These are phyloP conservation scores for Strigamia maritima DNA, from an alignment of 2,888 invertebrate species.

Conservation along the genomic window DNA sequence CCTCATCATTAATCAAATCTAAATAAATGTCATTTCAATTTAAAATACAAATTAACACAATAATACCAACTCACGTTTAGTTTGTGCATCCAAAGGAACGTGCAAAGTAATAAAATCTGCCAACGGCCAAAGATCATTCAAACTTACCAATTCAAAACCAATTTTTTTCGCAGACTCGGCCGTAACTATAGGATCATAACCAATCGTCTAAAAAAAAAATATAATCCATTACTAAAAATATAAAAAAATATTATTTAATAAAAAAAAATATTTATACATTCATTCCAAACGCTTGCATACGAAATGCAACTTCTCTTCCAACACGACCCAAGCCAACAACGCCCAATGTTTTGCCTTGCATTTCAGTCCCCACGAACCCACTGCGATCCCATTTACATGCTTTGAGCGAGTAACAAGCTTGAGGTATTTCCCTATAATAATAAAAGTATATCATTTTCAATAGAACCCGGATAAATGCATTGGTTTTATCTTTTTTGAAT, in stretches of 20 bases:
- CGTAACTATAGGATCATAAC: constrained; percentile 88
- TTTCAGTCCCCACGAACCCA: constrained; percentile 76
- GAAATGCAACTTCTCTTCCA: constrained; percentile 84
- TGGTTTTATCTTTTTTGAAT: no score
- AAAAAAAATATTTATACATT: constrained; percentile 59
- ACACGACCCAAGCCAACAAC: constrained; percentile 93
- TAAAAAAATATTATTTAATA: background rate
- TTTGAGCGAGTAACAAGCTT: constrained; percentile 78
- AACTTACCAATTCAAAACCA: constrained; percentile 71
- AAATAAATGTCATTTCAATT: constrained; percentile 39
- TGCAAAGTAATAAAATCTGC: constrained; percentile 97
- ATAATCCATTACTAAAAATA: no score
- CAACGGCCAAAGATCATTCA: constrained; percentile 84
- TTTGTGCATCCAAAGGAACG: constrained; percentile 89
- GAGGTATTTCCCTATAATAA: constrained; percentile 67
- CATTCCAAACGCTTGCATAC: constrained; percentile 97
- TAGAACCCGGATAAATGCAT: no score
- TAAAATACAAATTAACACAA: background rate
- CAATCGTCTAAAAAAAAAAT: background rate
- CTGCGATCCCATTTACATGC: constrained; percentile 92
- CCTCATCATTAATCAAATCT: constrained; percentile 27
- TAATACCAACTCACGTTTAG: constrained; percentile 65
- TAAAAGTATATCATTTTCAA: no score
- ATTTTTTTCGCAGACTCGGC: constrained; percentile 72
- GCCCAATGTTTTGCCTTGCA: constrained; percentile 86